Conservation (phyloP, 2,113 vertebrate genomes). For the Prionailurus bengalensis region DNA sequence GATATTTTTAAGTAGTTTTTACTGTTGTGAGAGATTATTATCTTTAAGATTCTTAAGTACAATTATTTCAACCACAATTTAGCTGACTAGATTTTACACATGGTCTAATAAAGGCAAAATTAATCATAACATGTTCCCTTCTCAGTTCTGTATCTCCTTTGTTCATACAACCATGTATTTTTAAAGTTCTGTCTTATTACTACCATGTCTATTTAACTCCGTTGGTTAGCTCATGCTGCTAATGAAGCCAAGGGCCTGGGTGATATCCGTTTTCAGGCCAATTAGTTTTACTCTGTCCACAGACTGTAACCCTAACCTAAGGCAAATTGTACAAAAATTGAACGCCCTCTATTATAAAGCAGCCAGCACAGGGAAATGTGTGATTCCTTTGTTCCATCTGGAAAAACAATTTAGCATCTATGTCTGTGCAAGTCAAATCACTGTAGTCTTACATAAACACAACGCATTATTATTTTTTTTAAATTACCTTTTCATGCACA, state of each 20-base stretch:
- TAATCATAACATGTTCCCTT: neutral
- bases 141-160: neutral
- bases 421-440: neutral
- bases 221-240: neutral
- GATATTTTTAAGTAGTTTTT: constrained; percentile 13
- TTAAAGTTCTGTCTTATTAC: constrained; percentile 33
- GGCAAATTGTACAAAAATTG: constrained; percentile 53
- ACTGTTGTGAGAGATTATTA: neutral
- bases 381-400: neutral
- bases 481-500: constrained; percentile 14
- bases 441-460: neutral
- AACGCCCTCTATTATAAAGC: neutral
- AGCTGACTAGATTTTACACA: neutral
- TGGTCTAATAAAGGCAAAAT: neutral
- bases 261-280: constrained; percentile 16
- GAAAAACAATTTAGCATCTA: neutral
- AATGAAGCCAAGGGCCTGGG: constrained; percentile 27
- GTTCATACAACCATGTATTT: neutral
- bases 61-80: neutral
- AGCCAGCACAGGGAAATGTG: neutral
- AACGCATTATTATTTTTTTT: neutral
- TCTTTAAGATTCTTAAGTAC: neutral
- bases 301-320: constrained; percentile 51
- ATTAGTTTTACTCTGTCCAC: constrained; percentile 58
- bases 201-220: neutral